Evolutionary conservation across 1,140 invertebrate genomes (phyloP), one percentile per base, ranked within the genome.

Genomic region (Scaptodrosophila lebanonensis): DNA sequence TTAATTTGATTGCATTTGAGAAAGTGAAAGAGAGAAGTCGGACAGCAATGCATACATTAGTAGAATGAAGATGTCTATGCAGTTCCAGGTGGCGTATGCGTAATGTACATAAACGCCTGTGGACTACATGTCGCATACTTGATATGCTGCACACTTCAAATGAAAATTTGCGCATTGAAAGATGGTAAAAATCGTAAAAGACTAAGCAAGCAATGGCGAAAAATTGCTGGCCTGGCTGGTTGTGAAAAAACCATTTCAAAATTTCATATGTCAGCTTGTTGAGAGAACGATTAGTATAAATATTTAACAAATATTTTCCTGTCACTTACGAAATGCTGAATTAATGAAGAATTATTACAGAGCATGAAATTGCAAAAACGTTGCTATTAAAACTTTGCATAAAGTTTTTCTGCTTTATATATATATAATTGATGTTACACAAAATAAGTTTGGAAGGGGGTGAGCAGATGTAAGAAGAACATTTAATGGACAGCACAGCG

Each of bases 181-280:
- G 83, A 85, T 85, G 83, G 83, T 85, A 85, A 85, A 85, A 84
- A 85, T 83, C 77, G 69, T 82, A 85, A 85, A 85, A 66, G 60
- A 56, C 25, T 33, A 48, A 18, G 32, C 35, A 7, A 12, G 2
- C 32, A 15, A 13, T 12, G 50, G 47, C 56, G 57, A 39, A 27
- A 38, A 12, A n/a, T 3, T 30, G 68, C 48, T 38, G 20, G 22
- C 8, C 16, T 27, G n/a, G n/a, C 39, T 40, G 33, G 27, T 15
- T 43, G n/a, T 11, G 8, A 51, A 33, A 38, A 51, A 47, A 53
- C 53, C 53, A 58, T 59, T 69, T 79, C 79, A 63, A 85, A 85
- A 85, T 85, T 85, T 85, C 83, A 85, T 85, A 85, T 85, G 83
- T 70, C 59, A 64, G 42, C 69, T 72, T 44, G 54, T 57, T 59